These are phyloP conservation scores for Gymnothorax javanicus DNA, from an alignment of 2,797 vertebrate genomes.

Conservation along the genomic window DNA sequence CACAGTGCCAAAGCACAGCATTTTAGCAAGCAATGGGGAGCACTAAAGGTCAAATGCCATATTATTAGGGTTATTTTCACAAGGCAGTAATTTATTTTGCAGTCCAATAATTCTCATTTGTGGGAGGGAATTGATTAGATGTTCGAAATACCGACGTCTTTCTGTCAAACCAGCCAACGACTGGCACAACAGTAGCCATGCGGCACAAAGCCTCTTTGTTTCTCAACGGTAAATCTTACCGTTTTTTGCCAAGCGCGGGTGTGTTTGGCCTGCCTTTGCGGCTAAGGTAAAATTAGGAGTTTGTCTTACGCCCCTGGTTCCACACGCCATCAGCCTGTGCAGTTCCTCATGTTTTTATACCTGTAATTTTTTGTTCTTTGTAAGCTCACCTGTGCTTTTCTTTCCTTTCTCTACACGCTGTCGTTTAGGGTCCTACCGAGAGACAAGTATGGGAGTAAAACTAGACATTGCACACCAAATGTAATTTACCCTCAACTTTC, in stretches of 20 bases:
- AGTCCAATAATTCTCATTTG: neutral
- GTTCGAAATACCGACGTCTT: neutral
- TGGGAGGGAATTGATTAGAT: neutral
- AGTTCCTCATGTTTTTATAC: slow-evolving; percentile 84
- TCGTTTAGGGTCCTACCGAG: slow-evolving; percentile 99
- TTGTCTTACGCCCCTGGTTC: slow-evolving; percentile 54
- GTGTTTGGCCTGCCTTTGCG: neutral
- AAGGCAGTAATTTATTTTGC: neutral
- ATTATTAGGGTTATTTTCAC: neutral
- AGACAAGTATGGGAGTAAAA: slow-evolving; percentile 99
- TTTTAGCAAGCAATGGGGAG: neutral
- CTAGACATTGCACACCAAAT: slow-evolving; percentile 99
- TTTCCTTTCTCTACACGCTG: slow-evolving; percentile 97
- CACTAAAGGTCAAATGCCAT: neutral
- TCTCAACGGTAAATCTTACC: neutral
- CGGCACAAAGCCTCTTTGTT: neutral
- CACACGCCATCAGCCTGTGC: slow-evolving; percentile 83
- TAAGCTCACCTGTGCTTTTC: slow-evolving; percentile 95
- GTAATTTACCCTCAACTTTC: slow-evolving; percentile 98
- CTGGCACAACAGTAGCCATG: neutral
- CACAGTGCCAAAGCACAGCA: neutral
- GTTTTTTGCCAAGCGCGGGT: neutral
- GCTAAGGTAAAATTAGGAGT: neutral
- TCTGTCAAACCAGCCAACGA: neutral
- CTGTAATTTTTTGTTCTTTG: slow-evolving; percentile 74